Evolutionary conservation across 2,113 vertebrate species (phyloP).

Genomic region (Gallinago undulata): DNA sequence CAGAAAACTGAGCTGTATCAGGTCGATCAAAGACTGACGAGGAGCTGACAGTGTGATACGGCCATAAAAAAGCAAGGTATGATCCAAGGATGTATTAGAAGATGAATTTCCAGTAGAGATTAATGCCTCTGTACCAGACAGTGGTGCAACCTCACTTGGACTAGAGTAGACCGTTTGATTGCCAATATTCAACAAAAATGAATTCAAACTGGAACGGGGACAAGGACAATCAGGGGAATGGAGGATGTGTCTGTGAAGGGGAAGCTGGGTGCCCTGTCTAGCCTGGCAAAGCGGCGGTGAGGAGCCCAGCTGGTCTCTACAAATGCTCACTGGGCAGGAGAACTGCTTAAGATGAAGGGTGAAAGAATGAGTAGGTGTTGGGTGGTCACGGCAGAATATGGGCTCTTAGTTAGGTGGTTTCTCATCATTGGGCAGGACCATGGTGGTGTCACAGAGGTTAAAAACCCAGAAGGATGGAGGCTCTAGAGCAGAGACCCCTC

Average conservation of each 20-base stretch:
- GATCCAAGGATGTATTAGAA: neutral
- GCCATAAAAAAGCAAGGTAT: neutral
- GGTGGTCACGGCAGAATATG: neutral
- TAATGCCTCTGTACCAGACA: neutral
- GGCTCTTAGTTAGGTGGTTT: neutral
- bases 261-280: neutral
- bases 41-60: neutral
- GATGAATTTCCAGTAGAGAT: slow-evolving; percentile 14
- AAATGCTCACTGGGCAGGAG: neutral
- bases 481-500: neutral
- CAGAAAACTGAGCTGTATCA: neutral
- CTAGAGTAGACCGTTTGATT: neutral
- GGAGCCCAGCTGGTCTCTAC: neutral
- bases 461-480: neutral
- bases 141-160: neutral
- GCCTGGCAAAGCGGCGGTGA: neutral
- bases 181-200: neutral
- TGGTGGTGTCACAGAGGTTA: neutral
- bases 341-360: neutral
- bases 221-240: neutral
- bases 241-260: neutral
- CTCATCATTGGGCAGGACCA: neutral
- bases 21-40: neutral
- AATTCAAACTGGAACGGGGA: neutral
- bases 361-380: neutral